Percentiles rank a stretch among this genome's conserved stretches.
phyloP scores from a whole-genome alignment of 1,140 invertebrate genomes.

The Bombus waltoni region DNA sequence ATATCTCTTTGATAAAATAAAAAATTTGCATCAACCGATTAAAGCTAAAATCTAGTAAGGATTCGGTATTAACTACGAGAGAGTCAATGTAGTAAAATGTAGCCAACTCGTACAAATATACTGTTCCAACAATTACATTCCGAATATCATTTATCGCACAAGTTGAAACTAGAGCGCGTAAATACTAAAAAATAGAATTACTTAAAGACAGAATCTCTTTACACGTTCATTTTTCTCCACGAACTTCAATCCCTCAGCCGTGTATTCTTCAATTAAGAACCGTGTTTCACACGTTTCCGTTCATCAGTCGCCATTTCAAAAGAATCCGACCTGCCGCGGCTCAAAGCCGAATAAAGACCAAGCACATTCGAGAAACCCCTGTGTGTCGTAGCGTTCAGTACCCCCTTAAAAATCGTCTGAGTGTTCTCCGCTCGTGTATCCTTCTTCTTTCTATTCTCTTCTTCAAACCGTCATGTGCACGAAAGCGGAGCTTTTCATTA shows the following conservation, averaged over 20 bases:
- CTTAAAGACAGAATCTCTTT: too few species aligned
- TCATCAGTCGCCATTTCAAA: slow-evolving; percentile 4
- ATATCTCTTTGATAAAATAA: too few species aligned
- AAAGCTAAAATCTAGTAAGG: too few species aligned
- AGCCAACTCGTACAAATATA: too few species aligned
- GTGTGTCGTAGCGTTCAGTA: background rate
- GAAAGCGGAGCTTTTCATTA: slow-evolving; percentile 38
- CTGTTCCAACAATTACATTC: too few species aligned
- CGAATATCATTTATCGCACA: too few species aligned
- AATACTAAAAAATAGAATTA: too few species aligned
- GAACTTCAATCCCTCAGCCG: background rate
- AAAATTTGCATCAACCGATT: too few species aligned
- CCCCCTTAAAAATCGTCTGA: slow-evolving; percentile 20
- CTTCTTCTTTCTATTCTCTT: background rate
- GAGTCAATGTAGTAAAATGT: too few species aligned
- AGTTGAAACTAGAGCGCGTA: too few species aligned
- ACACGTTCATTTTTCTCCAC: background rate
- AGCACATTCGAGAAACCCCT: background rate
- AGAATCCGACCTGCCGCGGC: background rate
- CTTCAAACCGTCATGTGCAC: background rate
- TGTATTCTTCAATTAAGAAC: slow-evolving; percentile 12
- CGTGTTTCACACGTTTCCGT: background rate
- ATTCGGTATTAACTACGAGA: too few species aligned
- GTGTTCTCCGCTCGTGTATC: background rate
- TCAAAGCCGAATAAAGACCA: background rate